These are phyloP conservation scores for Pagetopsis macropterus DNA, from an alignment of 2,797 vertebrate species.

Conservation along the genomic window DNA sequence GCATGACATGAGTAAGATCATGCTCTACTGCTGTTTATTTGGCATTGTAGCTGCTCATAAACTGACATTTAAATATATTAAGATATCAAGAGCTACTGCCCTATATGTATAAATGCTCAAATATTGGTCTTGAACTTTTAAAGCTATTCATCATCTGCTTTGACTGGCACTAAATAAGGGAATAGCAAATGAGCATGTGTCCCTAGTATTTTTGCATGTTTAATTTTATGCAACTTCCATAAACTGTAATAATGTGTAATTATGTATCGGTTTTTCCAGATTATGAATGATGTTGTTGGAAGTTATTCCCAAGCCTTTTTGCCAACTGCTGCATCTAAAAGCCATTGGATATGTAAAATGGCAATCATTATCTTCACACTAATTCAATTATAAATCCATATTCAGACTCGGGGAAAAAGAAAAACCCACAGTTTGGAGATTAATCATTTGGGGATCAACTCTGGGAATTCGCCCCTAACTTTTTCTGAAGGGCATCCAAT, in stretches of 20 bases:
- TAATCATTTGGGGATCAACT: constrained; percentile 41
- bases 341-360: constrained; percentile 19
- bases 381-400: constrained; percentile 53
- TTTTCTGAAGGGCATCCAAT: constrained; percentile 31
- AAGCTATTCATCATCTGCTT: neutral
- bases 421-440: constrained; percentile 20
- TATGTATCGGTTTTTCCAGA: constrained; percentile 11
- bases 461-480: constrained; percentile 27
- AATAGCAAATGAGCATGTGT: neutral
- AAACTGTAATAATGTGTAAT: constrained; percentile 7
- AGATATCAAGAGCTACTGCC: neutral
- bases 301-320: neutral
- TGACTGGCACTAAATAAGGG: neutral
- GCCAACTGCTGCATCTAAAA: constrained; percentile 19
- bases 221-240: neutral
- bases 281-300: constrained; percentile 19
- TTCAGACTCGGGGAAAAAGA: constrained; percentile 15
- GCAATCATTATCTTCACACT: constrained; percentile 27
- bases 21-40: constrained; percentile 2
- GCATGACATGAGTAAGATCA: constrained; percentile 5
- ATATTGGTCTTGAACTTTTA: neutral
- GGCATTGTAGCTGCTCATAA: neutral
- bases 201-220: neutral
- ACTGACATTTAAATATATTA: neutral
- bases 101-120: neutral